Percentiles rank a stretch among this genome's conserved stretches.
phyloP scores from a whole-genome alignment of 2,797 vertebrate species.

The Ispidina lecontei region DNA sequence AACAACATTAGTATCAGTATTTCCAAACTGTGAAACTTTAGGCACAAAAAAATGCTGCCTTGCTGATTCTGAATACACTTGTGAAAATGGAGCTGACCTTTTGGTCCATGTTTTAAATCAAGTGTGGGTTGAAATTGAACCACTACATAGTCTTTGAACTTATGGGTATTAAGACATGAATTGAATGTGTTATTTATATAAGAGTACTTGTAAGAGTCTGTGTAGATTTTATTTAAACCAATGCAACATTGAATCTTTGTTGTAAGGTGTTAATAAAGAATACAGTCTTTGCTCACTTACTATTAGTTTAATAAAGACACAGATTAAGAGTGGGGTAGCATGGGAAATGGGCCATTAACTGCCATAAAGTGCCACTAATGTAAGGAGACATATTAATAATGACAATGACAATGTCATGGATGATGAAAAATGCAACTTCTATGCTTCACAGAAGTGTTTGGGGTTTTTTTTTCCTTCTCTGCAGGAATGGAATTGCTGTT shows the following conservation, averaged over 20 bases:
- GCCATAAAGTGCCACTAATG: conserved; percentile 53
- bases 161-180: neutral
- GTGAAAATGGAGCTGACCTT: neutral
- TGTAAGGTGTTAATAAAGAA: neutral
- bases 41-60: neutral
- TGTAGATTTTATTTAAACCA: neutral
- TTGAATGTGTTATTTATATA: neutral
- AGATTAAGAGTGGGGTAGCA: conserved; percentile 28
- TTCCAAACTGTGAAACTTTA: neutral
- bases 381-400: conserved; percentile 60
- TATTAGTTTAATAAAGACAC: conserved; percentile 60
- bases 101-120: neutral
- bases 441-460: neutral
- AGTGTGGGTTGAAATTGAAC: neutral
- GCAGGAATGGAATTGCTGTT: neutral
- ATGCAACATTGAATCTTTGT: neutral
- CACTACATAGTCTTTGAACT: neutral
- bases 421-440: conserved; percentile 61
- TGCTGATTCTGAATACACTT: neutral
- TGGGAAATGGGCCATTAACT: conserved; percentile 67
- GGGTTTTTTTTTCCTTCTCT: neutral
- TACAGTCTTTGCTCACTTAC: neutral
- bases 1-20: neutral
- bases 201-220: neutral
- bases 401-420: conserved; percentile 65